Evolutionary conservation across 92 coral and sea anemone species (phyloP).

Genomic region (Phymanthus crucifer): DNA sequence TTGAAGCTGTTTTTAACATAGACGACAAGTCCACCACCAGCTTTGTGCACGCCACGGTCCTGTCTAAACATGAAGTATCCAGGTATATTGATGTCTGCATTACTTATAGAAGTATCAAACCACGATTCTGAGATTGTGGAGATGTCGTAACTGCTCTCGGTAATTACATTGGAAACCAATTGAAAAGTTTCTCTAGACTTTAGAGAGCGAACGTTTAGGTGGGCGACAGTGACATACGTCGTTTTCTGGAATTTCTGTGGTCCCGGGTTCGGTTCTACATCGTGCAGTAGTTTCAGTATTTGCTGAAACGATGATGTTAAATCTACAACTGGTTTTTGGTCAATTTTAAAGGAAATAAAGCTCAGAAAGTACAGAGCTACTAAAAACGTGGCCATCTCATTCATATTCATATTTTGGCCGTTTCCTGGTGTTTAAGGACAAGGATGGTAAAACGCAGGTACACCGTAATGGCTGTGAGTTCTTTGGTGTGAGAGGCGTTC

Average conservation of each 20-base stretch:
- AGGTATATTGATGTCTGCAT: conserved; percentile 47
- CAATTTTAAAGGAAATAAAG: neutral
- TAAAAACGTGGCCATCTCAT: neutral
- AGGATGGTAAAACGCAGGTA: conserved; percentile 47
- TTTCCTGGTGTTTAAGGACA: conserved; percentile 51
- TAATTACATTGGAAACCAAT: conserved; percentile 41
- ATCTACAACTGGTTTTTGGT: too few relatives aligned
- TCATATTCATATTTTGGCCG: conserved; percentile 15
- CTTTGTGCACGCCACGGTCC: conserved; percentile 51
- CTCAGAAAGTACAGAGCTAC: neutral
- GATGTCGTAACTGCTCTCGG: conserved; percentile 37
- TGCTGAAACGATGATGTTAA: conserved; percentile 25
- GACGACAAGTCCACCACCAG: neutral
- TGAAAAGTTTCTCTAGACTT: conserved; percentile 48
- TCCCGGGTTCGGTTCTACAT: conserved; percentile 51
- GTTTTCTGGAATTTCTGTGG: conserved; percentile 20
- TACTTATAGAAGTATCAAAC: conserved; percentile 43
- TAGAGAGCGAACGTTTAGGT: conserved; percentile 50
- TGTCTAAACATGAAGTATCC: conserved; percentile 56
- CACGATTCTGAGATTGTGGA: conserved; percentile 51
- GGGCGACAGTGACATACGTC: conserved; percentile 42
- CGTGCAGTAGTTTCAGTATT: conserved; percentile 33
- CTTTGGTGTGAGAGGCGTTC: conserved; percentile 19
- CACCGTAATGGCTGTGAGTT: conserved; percentile 40
- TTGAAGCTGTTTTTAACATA: conserved; percentile 12